Evolutionary conservation across 2,888 invertebrate genomes (phyloP), one percentile per base, ranked within the genome.

Genomic region (Lycaena phlaeas): DNA sequence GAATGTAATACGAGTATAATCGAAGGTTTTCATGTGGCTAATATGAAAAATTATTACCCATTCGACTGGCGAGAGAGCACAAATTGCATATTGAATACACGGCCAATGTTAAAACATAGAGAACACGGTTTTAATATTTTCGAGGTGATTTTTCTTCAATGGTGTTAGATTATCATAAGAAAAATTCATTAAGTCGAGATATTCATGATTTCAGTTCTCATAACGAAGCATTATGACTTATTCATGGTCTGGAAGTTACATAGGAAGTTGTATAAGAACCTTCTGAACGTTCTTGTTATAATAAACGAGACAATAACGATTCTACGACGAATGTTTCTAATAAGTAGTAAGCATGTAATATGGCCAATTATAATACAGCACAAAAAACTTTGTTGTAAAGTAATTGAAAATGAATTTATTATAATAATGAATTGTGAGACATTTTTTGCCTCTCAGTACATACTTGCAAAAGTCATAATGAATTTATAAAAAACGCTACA

Each of bases 161-260:
- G 30, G 26, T 40, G 25, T 30, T 40, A 40, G 39, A 40, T 40
- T 31, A 26, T 40, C 30, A 40, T 40, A 31, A 25, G 30, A 14
- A 39, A 40, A 40, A 40, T 14, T 31, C 26, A 26, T 30, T 42
- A 46, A 31, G 17, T 11, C 38, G 50, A 41, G 53, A 54, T 54
- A 60, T 57, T 57, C 60, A 57, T 61, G 58, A 62, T 74, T 74
- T 68, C 68, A 62, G 68, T 64, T 72, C 72, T 74, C 74, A 66
- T 78, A 79, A 79, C 76, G 79, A 79, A 70, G 61, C 60, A 54
- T 39, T 64, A 81, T 81, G 79, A 76, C 67, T 79, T 81, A 81
- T 81, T 81, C 81, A 81, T 81, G 56, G 54, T 62, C 62, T 64
- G 52, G 54, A 64, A 70, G 70, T 63, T 74, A 73, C 64, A 65